These are phyloP conservation scores for Trichogramma pretiosum DNA, from an alignment of 1,140 invertebrate genomes.

Conservation along the genomic window DNA sequence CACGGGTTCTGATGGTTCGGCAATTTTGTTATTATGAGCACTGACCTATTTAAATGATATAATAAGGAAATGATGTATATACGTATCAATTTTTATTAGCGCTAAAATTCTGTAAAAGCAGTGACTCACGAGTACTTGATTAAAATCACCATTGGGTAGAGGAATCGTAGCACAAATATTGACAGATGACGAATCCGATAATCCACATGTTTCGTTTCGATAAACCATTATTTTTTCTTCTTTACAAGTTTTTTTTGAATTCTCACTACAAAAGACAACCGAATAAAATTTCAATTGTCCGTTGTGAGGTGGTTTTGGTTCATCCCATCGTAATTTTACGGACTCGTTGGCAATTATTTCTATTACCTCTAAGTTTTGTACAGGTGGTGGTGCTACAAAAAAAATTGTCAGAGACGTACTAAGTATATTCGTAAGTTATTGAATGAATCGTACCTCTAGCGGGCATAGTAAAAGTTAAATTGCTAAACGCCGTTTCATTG, in stretches of 20 bases:
- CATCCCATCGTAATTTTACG: constrained; percentile 5
- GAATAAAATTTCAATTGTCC: constrained; percentile 7
- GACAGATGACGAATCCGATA: constrained; percentile 21
- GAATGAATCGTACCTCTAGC: constrained; percentile 7
- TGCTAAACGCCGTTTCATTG: constrained; percentile 3
- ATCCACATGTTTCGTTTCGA: constrained; percentile 14
- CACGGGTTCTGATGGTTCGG: constrained; percentile 5
- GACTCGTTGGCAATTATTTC: background rate
- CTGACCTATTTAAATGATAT: constrained; percentile 17
- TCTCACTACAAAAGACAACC: background rate
- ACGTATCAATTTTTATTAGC: background rate
- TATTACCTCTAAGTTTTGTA: constrained; percentile 1
- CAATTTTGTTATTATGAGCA: constrained; percentile 17
- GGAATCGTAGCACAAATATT: constrained; percentile 19
- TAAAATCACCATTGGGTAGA: background rate
- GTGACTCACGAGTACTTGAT: constrained; percentile 14
- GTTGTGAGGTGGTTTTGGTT: background rate
- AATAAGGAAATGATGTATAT: too few species aligned
- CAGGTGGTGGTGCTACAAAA: constrained; percentile 7
- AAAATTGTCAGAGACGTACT: background rate
- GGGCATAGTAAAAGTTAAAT: background rate
- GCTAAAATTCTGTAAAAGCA: too few species aligned
- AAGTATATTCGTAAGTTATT: background rate
- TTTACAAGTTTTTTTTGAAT: background rate
- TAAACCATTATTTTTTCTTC: constrained; percentile 1